Evolutionary conservation across 2,888 invertebrate species (phyloP), one percentile per base, ranked within the genome.

Genomic region (Amiota mariae): DNA sequence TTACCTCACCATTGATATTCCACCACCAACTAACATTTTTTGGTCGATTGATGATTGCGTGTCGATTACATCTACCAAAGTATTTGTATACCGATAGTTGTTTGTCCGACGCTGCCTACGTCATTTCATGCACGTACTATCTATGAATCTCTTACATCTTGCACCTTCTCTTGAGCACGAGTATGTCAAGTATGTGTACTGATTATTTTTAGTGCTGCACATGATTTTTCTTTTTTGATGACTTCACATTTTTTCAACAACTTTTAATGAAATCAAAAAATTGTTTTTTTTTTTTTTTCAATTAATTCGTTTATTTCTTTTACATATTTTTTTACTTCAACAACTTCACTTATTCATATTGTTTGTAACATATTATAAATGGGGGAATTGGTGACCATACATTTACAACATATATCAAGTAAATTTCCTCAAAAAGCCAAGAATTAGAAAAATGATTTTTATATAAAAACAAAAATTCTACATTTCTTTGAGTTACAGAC

Each of bases 241-340:
- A 63, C 61, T 63, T 63, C 15, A 36, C 61, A 57, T 57, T 57
- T 15, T 18, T 57, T 57, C 57, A 57, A 18, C 57, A 57, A 15
- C 20, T 13, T 13, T 57, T 15, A 18, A 18, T 10, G 11, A 18
- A 10, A 57, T 57, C 57, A 15, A 18, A n/a, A 15, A 10, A 51
- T 51, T 51, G n/a, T 0, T 4, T 0, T 51, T 24, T 24, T 51
- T 24, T 24, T 36, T 36, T 36, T 36, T 36, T 6, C 36, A 36
- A 36, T 36, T 36, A 36, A 6, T 36, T 36, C 36, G 36, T 36
- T 36, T 2, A 36, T 36, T 4, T 6, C 36, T 2, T 36, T 36
- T 36, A 36, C 36, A 36, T 6, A 0, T 6, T 6, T 36, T 36
- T 36, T 6, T 36, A 36, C 36, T 36, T 6, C 8, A 36, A 36